phyloP scores from a whole-genome alignment of 2,888 invertebrate genomes.

The Poecilus cupreus region DNA sequence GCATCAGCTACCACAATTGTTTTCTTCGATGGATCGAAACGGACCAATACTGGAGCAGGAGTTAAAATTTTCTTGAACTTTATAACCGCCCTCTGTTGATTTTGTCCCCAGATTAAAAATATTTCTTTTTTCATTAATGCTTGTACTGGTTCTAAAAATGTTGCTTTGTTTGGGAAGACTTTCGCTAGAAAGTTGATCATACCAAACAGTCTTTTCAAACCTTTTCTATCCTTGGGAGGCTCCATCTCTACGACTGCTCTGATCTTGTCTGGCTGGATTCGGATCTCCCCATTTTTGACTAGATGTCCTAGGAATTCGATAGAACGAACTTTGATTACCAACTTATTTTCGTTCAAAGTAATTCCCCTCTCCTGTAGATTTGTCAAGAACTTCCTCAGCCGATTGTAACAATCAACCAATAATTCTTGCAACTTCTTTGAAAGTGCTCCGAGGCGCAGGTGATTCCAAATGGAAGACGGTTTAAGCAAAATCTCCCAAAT shows the following conservation, averaged over 20 bases:
- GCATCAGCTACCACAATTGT: neutral
- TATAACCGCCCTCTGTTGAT: neutral
- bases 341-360: neutral
- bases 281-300: neutral
- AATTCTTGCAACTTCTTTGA: too few relatives aligned
- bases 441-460: too few relatives aligned
- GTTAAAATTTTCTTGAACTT: constrained; percentile 27
- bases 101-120: neutral
- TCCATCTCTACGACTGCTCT: neutral
- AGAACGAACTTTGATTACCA: neutral
- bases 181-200: constrained; percentile 1
- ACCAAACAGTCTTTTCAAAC: neutral
- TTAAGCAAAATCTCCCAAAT: too few relatives aligned
- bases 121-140: neutral
- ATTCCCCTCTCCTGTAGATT: neutral
- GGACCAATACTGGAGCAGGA: neutral
- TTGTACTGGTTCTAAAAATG: neutral
- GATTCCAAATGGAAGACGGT: too few relatives aligned
- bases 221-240: constrained; percentile 5
- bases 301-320: constrained; percentile 19
- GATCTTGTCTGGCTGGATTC: constrained; percentile 25
- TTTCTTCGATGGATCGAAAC: neutral
- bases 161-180: neutral
- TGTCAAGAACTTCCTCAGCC: neutral
- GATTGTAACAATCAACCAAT: too few relatives aligned